Conservation (phyloP, 2,888 invertebrate species). For the Drosophila siamana region DNA sequence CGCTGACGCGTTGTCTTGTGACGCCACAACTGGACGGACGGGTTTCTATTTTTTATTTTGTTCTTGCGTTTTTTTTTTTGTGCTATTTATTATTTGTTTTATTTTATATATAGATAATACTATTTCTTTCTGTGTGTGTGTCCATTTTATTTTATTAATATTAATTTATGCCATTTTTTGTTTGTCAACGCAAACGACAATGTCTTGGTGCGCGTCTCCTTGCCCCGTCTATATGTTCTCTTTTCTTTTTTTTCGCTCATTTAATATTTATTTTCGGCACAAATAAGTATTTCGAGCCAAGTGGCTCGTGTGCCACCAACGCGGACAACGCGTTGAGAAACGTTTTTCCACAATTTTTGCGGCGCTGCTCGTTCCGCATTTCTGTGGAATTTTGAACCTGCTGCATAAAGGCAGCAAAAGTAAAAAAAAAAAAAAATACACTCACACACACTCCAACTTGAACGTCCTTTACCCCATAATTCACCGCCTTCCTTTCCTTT, state of each 20-base stretch:
- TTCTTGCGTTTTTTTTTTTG: not conserved
- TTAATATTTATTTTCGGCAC: conserved; percentile 74
- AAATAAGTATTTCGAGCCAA: conserved; percentile 58
- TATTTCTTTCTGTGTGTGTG: conserved; percentile 27
- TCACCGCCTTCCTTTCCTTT: conserved; percentile 30
- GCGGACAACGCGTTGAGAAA: conserved; percentile 10
- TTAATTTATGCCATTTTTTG: conserved; percentile 78
- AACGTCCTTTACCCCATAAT: conserved; percentile 58
- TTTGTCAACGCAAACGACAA: conserved; percentile 65
- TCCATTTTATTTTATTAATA: conserved; percentile 56
- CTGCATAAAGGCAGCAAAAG: conserved; percentile 28
- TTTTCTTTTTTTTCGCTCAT: conserved; percentile 35
- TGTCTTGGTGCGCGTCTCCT: conserved; percentile 28
- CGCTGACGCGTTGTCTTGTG: conserved; percentile 38
- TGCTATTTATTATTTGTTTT: conserved; percentile 29
- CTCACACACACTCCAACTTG: conserved; percentile 38
- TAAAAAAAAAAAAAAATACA: conserved; percentile 1
- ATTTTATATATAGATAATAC: conserved; percentile 18
- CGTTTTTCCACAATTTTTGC: conserved; percentile 39
- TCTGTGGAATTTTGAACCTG: conserved; percentile 56
- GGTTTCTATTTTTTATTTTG: not conserved
- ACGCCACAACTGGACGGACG: conserved; percentile 50
- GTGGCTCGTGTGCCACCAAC: conserved; percentile 57
- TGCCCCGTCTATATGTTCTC: conserved; percentile 13
- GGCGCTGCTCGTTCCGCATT: conserved; percentile 51